Percentiles rank a stretch among this genome's conserved stretches.
Conservation (phyloP, 2,113 vertebrate genomes). For the Dasypus novemcinctus region DNA sequence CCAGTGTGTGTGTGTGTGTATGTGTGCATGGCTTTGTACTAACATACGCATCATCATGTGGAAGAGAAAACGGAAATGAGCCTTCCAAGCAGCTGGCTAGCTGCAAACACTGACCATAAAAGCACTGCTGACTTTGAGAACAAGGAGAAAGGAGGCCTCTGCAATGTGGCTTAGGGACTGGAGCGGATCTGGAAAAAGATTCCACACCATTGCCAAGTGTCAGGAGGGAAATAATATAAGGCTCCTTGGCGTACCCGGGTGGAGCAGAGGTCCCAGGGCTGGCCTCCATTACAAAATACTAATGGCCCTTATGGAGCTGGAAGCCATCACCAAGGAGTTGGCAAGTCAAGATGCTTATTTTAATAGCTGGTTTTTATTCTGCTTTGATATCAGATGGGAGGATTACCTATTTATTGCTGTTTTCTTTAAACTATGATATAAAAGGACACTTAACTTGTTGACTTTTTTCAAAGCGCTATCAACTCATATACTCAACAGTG, state of each 20-base stretch:
- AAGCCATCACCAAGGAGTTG: accelerated
- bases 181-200: not conserved
- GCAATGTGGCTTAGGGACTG: not conserved
- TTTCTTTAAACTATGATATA: not conserved
- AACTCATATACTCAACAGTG: not conserved
- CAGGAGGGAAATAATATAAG: not conserved
- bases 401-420: not conserved
- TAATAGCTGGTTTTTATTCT: not conserved
- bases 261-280: too few species aligned
- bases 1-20: accelerated
- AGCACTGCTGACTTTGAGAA: not conserved
- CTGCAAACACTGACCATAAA: not conserved
- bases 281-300: not conserved
- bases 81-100: not conserved
- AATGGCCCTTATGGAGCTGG: not conserved
- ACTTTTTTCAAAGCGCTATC: not conserved
- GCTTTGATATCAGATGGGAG: not conserved
- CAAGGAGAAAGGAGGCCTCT: not conserved
- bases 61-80: not conserved
- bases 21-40: not conserved
- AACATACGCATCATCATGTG: not conserved
- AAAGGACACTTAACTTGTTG: not conserved
- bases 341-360: not conserved
- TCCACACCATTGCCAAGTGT: not conserved
- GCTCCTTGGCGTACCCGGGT: too few species aligned